These are phyloP conservation scores for Parapsyche elsis DNA, from an alignment of 1,140 invertebrate genomes.

Conservation along the genomic window DNA sequence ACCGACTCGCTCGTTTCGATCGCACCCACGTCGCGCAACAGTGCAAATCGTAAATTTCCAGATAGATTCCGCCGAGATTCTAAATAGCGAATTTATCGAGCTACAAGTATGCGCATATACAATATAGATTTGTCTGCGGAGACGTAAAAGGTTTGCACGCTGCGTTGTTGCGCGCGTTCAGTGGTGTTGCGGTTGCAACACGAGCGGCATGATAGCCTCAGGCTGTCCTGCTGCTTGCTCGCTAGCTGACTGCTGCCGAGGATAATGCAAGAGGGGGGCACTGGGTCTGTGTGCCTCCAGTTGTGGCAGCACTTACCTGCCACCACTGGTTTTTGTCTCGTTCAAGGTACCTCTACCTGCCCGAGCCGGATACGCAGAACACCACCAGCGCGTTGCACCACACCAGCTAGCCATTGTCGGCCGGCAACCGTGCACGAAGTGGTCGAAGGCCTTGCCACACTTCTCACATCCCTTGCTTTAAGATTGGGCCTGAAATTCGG, in stretches of 20 bases:
- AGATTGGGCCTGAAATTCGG: too few species aligned
- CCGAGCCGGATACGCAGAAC: constrained; percentile 7
- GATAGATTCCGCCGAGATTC: too few species aligned
- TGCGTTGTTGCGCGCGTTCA: neutral
- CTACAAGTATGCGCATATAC: too few species aligned
- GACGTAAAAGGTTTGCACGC: neutral
- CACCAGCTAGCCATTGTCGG: neutral
- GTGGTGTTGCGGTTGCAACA: constrained; percentile 10
- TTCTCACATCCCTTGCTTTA: too few species aligned
- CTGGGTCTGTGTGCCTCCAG: constrained; percentile 41
- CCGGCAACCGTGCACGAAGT: neutral
- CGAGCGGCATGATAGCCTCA: constrained; percentile 14
- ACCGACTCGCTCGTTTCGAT: too few species aligned
- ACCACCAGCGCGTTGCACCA: neutral
- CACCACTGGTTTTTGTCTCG: neutral
- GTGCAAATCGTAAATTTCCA: too few species aligned
- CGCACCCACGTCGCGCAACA: too few species aligned
- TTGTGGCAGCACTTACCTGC: constrained; percentile 12
- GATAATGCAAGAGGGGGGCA: neutral
- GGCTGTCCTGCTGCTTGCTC: neutral
- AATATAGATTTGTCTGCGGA: too few species aligned
- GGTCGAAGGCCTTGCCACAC: neutral
- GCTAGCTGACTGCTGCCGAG: neutral
- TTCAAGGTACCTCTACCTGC: constrained; percentile 6
- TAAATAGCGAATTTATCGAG: too few species aligned